These are phyloP conservation scores for Grallaria varia DNA, from an alignment of 2,113 vertebrate species.

Conservation along the genomic window DNA sequence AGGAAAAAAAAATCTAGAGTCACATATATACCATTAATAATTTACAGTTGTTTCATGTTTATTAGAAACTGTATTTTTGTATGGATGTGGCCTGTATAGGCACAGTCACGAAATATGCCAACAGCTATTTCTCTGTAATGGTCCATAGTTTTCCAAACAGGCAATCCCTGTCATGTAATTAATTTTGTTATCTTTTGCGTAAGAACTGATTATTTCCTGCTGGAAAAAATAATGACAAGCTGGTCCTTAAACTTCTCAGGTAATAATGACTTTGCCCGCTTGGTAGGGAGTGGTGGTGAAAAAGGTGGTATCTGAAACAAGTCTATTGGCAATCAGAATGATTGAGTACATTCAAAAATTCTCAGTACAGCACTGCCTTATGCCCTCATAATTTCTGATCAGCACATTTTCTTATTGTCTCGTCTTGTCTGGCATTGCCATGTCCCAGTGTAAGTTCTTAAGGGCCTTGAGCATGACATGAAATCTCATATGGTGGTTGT, in stretches of 20 bases:
- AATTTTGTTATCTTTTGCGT: not conserved
- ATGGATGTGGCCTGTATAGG: not conserved
- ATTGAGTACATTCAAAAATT: not conserved
- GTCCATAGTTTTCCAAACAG: not conserved
- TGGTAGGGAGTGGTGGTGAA: not conserved
- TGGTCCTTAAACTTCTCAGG: not conserved
- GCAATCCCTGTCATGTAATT: not conserved
- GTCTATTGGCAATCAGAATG: not conserved
- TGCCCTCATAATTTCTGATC: not conserved
- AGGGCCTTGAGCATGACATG: not conserved
- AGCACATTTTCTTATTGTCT: not conserved
- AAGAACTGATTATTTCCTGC: not conserved
- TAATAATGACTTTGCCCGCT: not conserved
- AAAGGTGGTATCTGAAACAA: not conserved
- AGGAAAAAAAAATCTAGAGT: not conserved
- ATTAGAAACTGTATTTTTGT: not conserved
- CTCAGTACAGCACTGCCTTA: not conserved
- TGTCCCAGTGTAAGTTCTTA: not conserved
- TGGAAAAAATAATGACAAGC: not conserved
- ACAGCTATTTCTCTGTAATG: not conserved
- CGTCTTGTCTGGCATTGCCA: not conserved
- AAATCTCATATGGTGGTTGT: not conserved
- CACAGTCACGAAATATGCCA: not conserved
- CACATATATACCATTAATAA: not conserved
- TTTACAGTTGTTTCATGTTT: not conserved